phyloP scores from a whole-genome alignment of 2,797 vertebrate genomes.

The Pogonophryne albipinna region DNA sequence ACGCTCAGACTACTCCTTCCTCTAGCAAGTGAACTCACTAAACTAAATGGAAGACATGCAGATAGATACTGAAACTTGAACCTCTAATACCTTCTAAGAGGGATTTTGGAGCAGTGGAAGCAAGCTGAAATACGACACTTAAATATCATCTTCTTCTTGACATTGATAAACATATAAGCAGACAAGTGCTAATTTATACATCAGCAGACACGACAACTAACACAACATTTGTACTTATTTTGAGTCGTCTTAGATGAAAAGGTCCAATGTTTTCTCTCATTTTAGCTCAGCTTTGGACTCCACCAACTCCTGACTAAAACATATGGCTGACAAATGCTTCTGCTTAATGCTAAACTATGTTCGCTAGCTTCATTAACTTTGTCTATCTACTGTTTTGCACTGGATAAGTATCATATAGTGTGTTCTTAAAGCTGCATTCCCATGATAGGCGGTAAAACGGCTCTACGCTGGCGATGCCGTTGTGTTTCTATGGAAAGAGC shows the following conservation, averaged over 20 bases:
- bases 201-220: too few species aligned
- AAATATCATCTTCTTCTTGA: neutral
- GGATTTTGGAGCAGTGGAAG: too few species aligned
- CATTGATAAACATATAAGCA: too few species aligned
- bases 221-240: too few species aligned
- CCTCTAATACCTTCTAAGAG: neutral
- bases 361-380: neutral
- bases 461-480: too few species aligned
- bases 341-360: neutral
- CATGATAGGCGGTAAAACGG: too few species aligned
- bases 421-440: neutral
- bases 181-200: too few species aligned
- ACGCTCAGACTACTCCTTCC: slow-evolving; percentile 10
- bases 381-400: neutral
- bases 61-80: slow-evolving; percentile 13
- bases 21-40: slow-evolving; percentile 4
- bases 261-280: too few species aligned
- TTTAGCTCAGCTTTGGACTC: too few species aligned
- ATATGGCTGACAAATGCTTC: neutral
- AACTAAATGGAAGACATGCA: neutral
- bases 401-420: neutral
- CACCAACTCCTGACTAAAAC: neutral
- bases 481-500: too few species aligned
- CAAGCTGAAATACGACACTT: neutral
- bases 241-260: too few species aligned